Percentiles rank a stretch among this genome's conserved stretches.
phyloP scores from a whole-genome alignment of 2,888 invertebrate genomes.

The Pristionchus arcanus region DNA sequence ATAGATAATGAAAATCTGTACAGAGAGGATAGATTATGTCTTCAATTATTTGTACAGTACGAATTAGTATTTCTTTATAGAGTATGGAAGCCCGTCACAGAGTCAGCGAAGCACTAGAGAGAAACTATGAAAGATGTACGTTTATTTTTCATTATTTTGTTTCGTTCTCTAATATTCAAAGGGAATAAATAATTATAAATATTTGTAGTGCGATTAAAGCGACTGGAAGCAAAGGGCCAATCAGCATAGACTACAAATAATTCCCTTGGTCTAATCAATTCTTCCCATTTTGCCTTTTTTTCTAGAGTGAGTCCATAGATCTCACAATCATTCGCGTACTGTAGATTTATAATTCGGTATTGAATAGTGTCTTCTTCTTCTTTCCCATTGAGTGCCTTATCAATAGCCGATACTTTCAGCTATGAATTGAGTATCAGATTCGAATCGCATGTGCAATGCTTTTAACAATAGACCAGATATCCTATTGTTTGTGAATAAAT shows the following conservation, averaged over 20 bases:
- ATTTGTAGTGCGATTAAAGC: slow-evolving; percentile 53
- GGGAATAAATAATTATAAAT: background rate
- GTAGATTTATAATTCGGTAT: slow-evolving; percentile 22
- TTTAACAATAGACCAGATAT: background rate
- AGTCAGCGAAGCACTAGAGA: slow-evolving; percentile 78
- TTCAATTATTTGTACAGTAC: slow-evolving; percentile 86
- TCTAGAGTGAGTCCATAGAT: slow-evolving; percentile 26
- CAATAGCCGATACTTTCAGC: slow-evolving; percentile 13
- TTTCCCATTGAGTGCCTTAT: slow-evolving; percentile 19
- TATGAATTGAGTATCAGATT: slow-evolving; percentile 42
- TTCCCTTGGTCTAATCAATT: background rate
- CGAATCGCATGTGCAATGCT: slow-evolving; percentile 45
- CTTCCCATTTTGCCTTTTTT: background rate
- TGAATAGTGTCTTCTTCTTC: slow-evolving; percentile 40
- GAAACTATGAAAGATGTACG: slow-evolving; percentile 78
- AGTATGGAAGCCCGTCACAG: slow-evolving; percentile 79
- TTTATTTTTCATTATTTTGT: slow-evolving; percentile 39
- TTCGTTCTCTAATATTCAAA: background rate
- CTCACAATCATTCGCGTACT: slow-evolving; percentile 23
- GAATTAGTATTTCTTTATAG: background rate
- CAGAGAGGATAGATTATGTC: background rate
- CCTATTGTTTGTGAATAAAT: slow-evolving; percentile 42
- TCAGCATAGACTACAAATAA: background rate
- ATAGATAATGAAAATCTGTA: background rate
- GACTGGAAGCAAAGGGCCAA: slow-evolving; percentile 27